These are phyloP conservation scores for Lamellibrachia columna DNA, from an alignment of 2,888 invertebrate genomes.

Conservation along the genomic window DNA sequence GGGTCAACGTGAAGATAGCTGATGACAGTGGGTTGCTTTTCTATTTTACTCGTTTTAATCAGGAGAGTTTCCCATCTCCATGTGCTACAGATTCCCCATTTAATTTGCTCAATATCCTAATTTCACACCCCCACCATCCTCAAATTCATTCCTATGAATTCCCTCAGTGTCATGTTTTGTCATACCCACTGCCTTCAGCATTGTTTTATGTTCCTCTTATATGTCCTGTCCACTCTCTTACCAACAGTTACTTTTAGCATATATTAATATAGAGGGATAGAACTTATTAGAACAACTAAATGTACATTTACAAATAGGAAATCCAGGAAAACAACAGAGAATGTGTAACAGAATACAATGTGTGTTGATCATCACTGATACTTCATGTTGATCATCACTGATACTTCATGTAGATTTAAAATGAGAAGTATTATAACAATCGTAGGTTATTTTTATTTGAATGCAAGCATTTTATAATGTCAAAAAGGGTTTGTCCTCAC, in stretches of 20 bases:
- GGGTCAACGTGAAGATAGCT: slow-evolving; percentile 59
- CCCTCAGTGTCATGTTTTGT: too few relatives aligned
- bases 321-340: neutral
- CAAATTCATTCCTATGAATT: neutral
- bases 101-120: neutral
- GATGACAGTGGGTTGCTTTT: slow-evolving; percentile 54
- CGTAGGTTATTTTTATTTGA: neutral
- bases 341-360: neutral
- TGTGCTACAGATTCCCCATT: too few relatives aligned
- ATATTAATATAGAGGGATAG: neutral
- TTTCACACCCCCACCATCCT: neutral
- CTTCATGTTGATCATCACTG: too few relatives aligned
- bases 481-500: neutral
- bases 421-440: neutral
- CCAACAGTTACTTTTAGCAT: neutral
- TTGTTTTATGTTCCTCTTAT: too few relatives aligned
- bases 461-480: neutral
- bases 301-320: neutral
- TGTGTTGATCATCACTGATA: neutral
- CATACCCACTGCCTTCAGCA: too few relatives aligned
- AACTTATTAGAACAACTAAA: neutral
- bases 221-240: too few relatives aligned
- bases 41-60: neutral
- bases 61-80: too few relatives aligned
- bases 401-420: neutral